Conservation (phyloP, 2,797 vertebrate genomes). For the Anabacerthia variegaticeps region DNA sequence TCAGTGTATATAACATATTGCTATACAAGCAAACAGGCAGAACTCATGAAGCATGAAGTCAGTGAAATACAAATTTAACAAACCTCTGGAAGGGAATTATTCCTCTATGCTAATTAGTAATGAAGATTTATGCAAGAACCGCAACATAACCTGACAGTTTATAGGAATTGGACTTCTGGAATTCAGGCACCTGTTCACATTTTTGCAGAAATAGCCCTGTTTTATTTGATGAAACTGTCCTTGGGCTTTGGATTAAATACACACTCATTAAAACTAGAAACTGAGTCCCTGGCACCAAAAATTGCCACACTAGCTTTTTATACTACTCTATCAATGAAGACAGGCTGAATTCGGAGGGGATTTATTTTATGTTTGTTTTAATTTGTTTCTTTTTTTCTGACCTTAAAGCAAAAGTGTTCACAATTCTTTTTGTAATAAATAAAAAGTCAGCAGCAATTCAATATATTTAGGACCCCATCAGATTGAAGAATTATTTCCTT, state of each 20-base stretch:
- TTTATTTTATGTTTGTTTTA: background rate
- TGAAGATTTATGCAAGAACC: background rate
- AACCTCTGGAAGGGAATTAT: background rate
- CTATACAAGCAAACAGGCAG: background rate
- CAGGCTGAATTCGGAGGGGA: background rate
- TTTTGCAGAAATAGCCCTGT: background rate
- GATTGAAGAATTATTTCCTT: background rate
- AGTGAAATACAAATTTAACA: background rate
- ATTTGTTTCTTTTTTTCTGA: constrained; percentile 22
- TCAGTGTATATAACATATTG: background rate
- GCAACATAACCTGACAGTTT: background rate
- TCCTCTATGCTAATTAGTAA: background rate
- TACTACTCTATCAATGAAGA: background rate
- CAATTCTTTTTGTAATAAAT: background rate
- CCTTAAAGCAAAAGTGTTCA: background rate
- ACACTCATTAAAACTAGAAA: background rate
- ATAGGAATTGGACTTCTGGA: background rate
- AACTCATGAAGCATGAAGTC: background rate
- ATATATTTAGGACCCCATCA: background rate
- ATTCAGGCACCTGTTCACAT: background rate
- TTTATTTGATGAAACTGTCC: background rate
- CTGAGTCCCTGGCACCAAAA: background rate
- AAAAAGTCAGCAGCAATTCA: background rate
- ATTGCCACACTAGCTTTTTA: background rate
- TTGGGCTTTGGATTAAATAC: background rate